phyloP scores from a whole-genome alignment of 1,140 invertebrate genomes.

The Ceratina calcarata region DNA sequence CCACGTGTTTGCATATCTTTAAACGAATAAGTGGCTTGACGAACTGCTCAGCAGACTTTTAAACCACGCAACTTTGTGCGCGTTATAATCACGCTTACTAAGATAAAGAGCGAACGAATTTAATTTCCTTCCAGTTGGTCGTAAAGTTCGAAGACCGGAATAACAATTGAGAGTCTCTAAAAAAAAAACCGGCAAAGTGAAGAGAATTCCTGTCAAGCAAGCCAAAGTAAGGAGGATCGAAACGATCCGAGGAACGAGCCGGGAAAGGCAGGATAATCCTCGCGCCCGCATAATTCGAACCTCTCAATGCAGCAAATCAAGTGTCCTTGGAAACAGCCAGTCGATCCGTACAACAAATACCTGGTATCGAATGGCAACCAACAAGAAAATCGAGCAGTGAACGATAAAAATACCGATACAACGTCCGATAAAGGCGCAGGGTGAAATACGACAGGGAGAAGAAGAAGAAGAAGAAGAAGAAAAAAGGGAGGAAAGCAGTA shows the following conservation, averaged over 20 bases:
- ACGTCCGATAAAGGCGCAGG: background rate
- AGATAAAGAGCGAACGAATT: no score
- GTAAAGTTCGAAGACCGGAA: no score
- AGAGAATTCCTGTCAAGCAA: background rate
- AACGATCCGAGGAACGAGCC: background rate
- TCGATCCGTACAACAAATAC: background rate
- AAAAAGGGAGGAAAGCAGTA: no score
- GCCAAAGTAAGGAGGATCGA: background rate
- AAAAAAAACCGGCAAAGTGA: no score
- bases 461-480: background rate
- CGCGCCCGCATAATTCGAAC: constrained; percentile 27
- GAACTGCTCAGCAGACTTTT: no score
- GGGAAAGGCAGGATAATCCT: background rate
- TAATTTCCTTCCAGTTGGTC: no score
- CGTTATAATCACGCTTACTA: no score
- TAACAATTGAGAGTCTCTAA: no score
- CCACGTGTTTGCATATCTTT: background rate
- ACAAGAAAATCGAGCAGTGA: constrained; percentile 19
- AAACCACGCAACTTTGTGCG: no score
- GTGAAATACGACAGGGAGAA: background rate
- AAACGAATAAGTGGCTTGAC: background rate
- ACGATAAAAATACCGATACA: constrained; percentile 10
- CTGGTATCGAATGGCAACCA: constrained; percentile 3
- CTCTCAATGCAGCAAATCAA: constrained; percentile 13
- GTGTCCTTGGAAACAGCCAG: background rate